Base-by-base conservation (phyloP, 2,797 vertebrate species). In the Sebastolobus altivelis region DNA sequence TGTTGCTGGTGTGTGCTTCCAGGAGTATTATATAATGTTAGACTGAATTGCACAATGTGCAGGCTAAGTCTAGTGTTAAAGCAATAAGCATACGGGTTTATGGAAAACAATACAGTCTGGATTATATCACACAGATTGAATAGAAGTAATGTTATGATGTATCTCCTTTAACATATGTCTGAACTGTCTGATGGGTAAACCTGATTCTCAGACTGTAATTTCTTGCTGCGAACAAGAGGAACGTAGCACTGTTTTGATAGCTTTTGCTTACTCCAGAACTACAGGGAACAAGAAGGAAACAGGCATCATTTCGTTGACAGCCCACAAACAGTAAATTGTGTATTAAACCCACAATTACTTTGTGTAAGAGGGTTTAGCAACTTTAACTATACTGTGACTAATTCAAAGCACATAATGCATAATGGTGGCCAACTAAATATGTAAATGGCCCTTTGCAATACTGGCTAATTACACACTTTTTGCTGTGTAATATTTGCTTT, bases 31-130 rank as follows among this genome's bases (percentile, higher is more conserved):
- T 80, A 74, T 79, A 10, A 75, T 73, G 61, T 69, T 49, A 54
- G 80, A 75, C 52, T 46, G 35, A 73, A 77, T 20, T 80, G 66
- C 72, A 72, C 79, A 69, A 62, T 60, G 55, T 54, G 73, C 70
- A 82, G 55, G 66, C 72, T 70, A 29, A 73, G 46, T 54, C 20
- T 37, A 16, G 56, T 35, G 13, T 62, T 4, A 54, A 75, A 62
- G 49, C 63, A 77, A 38, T 54, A 37, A 14, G 16, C 67, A 52
- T 27, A n/a, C 4, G 27, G 22, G 25, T 56, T 59, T 58, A 52
- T 56, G 68, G 20, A 78, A 65, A 72, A 67, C 18, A 83, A 25
- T n/a, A 65, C 5, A 18, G 9, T 49, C 56, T 49, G 37, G 10
- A 58, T 61, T 14, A 22, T n/a, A 72, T 37, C 10, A 62, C 10